Evolutionary conservation across 1,140 invertebrate species (phyloP).

Genomic region (Zaprionus ghesquierei): DNA sequence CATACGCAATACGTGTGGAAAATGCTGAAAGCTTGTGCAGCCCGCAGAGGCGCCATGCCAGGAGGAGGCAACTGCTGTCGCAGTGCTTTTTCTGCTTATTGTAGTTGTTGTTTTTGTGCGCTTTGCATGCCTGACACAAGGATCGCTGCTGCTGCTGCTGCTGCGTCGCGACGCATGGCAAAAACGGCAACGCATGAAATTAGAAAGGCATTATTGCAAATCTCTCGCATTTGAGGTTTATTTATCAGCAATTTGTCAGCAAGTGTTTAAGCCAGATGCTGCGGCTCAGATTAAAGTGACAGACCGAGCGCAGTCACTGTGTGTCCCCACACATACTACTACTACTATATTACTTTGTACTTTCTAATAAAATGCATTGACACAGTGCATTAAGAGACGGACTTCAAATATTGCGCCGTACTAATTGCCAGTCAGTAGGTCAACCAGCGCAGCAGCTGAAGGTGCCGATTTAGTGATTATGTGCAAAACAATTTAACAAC

Average conservation of each 20-base stretch:
- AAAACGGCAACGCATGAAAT: constrained; percentile 72
- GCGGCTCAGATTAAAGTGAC: constrained; percentile 77
- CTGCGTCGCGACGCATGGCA: constrained; percentile 55
- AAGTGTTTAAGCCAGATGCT: constrained; percentile 61
- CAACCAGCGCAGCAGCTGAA: not conserved
- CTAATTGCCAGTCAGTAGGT: constrained; percentile 3
- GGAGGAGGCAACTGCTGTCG: constrained; percentile 38
- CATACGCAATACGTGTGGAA: constrained; percentile 80
- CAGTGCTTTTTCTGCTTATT: not conserved
- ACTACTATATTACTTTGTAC: constrained; percentile 24
- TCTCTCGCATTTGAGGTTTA: constrained; percentile 67
- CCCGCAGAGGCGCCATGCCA: constrained; percentile 61
- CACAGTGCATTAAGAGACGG: constrained; percentile 43
- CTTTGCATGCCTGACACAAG: constrained; percentile 61
- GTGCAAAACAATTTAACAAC: not conserved
- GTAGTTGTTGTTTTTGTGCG: constrained; percentile 32
- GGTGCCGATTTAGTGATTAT: not conserved
- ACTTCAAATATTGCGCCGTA: constrained; percentile 2
- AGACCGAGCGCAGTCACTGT: constrained; percentile 12
- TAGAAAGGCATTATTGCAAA: constrained; percentile 80
- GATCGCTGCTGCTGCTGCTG: not conserved
- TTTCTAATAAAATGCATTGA: constrained; percentile 72
- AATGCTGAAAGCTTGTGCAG: constrained; percentile 69
- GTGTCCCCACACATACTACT: constrained; percentile 1
- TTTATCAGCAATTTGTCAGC: constrained; percentile 80